Evolutionary conservation across 2,888 invertebrate genomes (phyloP), one percentile per base, ranked within the genome.

Genomic region (Philereme transversata): DNA sequence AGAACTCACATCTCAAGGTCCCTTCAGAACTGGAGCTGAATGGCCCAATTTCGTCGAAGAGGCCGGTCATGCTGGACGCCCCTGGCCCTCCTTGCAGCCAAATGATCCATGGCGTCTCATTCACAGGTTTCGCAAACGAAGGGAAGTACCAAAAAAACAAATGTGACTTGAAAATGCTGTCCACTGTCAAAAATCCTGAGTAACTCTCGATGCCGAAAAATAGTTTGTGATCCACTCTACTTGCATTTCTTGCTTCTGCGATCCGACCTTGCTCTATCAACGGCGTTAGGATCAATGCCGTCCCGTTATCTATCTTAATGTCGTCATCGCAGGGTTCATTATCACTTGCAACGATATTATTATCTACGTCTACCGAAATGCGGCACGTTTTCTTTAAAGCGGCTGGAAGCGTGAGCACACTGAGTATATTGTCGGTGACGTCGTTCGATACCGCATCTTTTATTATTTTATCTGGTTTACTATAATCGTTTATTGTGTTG

Each of bases 31-130:
- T 50, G 5, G 72, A 67, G 63, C 69, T 77, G 57, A 90, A 83
- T 0, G 91, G 91, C 4, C 91, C 91, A n/a, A 90, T 77, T 71
- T 91, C 90, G 35, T 89, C 85, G 51, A 92, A 91, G 4, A 92
- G 72, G 0, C 90, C 92, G 0, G 77, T 79, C 73, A 91, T 54
- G 55, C 96, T 95, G 0, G 96, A 96, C 0, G 94, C 95, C 0
- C 94, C 98, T 0, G 97, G 97, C 0, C 97, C 97, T 5, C 98
- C 97, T 93, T 97, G 96, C n/a, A 98, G 88, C 97, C 98, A 98
- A 64, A 98, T 94, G 7, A 97, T 93, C 75, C 97, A 90, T 0
- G 98, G 97, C 11, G 81, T 88, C 36, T 84, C 81, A 36, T 78
- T 81, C 34, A 84, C 79, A 0, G 88, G 86, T 72, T 91, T 88